Percentiles rank a stretch among this genome's conserved stretches.
Conservation (phyloP, 64 coral and sea anemone species). For the Stichodactyla mertensii region DNA sequence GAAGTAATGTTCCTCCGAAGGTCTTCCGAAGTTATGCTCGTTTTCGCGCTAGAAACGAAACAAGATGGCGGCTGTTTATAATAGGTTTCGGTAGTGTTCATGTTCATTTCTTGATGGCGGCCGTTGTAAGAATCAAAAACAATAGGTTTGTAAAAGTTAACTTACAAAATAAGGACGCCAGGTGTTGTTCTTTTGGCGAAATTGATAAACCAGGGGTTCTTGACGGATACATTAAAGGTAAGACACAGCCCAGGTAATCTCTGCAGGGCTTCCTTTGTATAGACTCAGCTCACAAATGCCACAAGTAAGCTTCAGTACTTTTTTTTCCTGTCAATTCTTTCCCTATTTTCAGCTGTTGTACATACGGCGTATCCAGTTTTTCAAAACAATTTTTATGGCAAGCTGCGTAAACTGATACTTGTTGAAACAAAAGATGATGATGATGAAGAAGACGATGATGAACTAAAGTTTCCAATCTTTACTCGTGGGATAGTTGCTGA, state of each 20-base stretch:
- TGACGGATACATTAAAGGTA: conserved; percentile 3
- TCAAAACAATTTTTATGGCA: background rate
- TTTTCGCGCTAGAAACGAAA: conserved; percentile 22
- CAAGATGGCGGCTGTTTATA: background rate
- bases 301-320: background rate
- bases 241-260: background rate
- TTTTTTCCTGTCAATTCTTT: background rate
- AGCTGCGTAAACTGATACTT: conserved; percentile 9
- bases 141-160: background rate
- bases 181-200: background rate
- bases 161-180: conserved; percentile 12
- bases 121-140: background rate
- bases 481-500: background rate
- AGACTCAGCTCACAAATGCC: background rate
- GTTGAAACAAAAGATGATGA: background rate
- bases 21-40: background rate
- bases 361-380: background rate
- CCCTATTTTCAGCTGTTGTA: background rate
- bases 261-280: background rate
- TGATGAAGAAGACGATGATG: background rate
- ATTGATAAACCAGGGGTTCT: background rate
- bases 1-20: background rate
- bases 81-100: background rate
- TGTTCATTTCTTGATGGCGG: background rate
- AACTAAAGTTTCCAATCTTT: background rate